Evolutionary conservation across 1,140 invertebrate species (phyloP), one percentile per base, ranked within the genome.

Genomic region (Holotrichia oblita): DNA sequence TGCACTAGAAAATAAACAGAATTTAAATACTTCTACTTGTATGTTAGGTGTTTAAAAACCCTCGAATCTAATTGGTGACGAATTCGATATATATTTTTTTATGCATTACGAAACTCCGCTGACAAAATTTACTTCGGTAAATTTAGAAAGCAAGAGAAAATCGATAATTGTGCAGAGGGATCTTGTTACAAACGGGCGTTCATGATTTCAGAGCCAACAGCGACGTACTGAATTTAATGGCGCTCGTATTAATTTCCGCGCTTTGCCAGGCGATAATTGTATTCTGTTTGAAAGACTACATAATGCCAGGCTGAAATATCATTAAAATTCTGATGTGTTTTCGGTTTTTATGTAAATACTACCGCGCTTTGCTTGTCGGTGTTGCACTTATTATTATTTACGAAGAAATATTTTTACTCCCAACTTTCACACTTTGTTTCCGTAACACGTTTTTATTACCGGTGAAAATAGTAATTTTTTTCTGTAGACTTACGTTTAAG

Each of bases 61-160:
- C 27, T 34, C 27, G 27, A 34, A 34, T 2, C 4, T 34, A 34
- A 34, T 34, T 34, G 27, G 27, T 34, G 27, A 1, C 27, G 27
- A 34, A 34, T 34, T 34, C 27, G 27, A 34, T 34, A 34, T 34
- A 2, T 34, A 2, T 34, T 34, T 55, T 55, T 55, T 0, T 17
- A n/a, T 14, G 14, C 14, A 17, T 55, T 17, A n/a, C 42, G 59
- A 61, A 61, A 9, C n/a, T 17, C 12, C 22, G 22, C 24, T 69
- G 27, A 69, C 61, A 9, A 69, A 17, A 69, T 69, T 69, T 69
- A 27, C 61, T 69, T 69, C 12, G 22, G 61, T 69, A 69, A 69
- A 69, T 69, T 69, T 69, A 69, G 61, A 69, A 69, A 69, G 61
- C 20, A 34, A 69, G 61, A 34, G 61, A 69, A 69, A 34, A 69